phyloP scores from a whole-genome alignment of 2,888 invertebrate species.

The Cerceris rybyensis region DNA sequence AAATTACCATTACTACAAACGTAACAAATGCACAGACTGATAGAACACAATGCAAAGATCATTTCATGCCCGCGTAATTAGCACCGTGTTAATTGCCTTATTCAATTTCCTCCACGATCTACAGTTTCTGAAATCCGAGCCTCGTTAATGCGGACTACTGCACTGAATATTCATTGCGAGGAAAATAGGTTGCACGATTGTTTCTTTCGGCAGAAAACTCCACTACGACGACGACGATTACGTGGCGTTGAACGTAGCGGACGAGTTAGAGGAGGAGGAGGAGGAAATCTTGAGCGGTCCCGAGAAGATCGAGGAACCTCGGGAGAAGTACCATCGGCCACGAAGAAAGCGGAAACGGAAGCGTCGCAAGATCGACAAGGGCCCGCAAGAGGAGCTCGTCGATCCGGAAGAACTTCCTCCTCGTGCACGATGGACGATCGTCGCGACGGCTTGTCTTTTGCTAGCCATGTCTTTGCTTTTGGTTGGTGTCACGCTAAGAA shows the following conservation, averaged over 20 bases:
- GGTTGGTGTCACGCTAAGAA: slow-evolving; percentile 94
- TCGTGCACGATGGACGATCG: slow-evolving; percentile 94
- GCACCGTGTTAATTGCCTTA: background rate
- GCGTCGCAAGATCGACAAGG: slow-evolving; percentile 73
- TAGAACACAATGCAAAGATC: background rate
- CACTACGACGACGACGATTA: slow-evolving; percentile 83
- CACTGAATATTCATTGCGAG: background rate
- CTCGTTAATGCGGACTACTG: background rate
- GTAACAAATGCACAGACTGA: no score
- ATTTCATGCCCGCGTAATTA: background rate
- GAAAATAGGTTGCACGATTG: background rate
- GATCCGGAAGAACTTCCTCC: slow-evolving; percentile 93
- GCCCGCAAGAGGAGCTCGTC: slow-evolving; percentile 83
- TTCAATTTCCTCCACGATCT: background rate
- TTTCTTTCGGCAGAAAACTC: slow-evolving; percentile 78
- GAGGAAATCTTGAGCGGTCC: slow-evolving; percentile 74
- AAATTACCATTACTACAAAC: no score
- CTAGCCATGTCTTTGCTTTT: slow-evolving; percentile 94
- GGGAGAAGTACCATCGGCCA: slow-evolving; percentile 74
- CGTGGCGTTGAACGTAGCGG: slow-evolving; percentile 83
- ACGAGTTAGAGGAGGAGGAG: slow-evolving; percentile 80
- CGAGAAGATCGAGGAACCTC: slow-evolving; percentile 65
- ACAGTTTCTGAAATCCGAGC: background rate
- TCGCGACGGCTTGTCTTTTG: slow-evolving; percentile 93
- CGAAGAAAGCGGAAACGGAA: slow-evolving; percentile 80